These are phyloP conservation scores for Onychomys leucogaster DNA, from an alignment of 2,797 vertebrate species.

Conservation along the genomic window DNA sequence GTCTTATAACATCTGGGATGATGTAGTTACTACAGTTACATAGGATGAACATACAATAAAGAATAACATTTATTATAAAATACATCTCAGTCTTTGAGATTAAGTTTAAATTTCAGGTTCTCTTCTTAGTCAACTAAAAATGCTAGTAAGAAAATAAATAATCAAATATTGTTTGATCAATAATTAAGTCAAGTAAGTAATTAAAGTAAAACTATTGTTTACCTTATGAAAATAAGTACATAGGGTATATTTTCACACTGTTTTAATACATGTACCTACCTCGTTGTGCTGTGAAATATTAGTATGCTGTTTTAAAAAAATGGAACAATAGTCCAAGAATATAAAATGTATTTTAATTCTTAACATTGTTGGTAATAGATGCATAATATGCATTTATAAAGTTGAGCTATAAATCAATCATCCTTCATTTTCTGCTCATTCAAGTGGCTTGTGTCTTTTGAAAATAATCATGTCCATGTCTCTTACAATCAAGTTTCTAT, in stretches of 20 bases:
- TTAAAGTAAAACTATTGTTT: background rate
- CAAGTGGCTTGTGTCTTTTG: background rate
- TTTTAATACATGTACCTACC: background rate
- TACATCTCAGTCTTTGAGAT: background rate
- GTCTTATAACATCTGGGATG: background rate
- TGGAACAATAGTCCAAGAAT: background rate
- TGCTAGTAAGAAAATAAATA: background rate
- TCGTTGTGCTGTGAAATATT: background rate
- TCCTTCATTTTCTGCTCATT: conserved; percentile 30
- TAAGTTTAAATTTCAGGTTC: conserved; percentile 44
- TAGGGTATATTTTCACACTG: background rate
- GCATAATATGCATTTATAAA: background rate
- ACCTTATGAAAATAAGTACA: background rate
- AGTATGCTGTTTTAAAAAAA: background rate
- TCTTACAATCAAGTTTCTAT: conserved; percentile 18
- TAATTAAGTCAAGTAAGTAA: background rate
- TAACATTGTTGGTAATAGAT: background rate
- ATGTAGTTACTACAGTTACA: background rate
- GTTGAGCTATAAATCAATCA: background rate
- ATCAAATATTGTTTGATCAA: background rate
- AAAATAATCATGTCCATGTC: conserved; percentile 7
- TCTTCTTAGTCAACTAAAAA: conserved; percentile 1
- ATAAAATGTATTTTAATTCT: background rate
- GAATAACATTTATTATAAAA: conserved; percentile 5
- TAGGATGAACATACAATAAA: background rate